phyloP scores from a whole-genome alignment of 2,113 vertebrate species.

The Pycnonotus jocosus region DNA sequence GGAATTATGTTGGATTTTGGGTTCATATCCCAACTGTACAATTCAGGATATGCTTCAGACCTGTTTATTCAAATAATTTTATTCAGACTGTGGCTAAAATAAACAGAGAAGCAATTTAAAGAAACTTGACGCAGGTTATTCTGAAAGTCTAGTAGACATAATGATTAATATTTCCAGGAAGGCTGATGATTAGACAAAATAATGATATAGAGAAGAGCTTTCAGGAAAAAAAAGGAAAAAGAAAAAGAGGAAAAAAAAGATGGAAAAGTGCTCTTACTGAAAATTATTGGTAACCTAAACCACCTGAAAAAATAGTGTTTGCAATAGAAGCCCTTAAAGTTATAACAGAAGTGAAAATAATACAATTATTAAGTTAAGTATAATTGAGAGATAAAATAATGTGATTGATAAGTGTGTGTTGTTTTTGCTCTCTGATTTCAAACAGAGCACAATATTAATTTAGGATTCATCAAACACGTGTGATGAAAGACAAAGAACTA shows the following conservation, averaged over 20 bases:
- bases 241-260: neutral
- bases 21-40: slow-evolving; percentile 37
- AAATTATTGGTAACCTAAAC: slow-evolving; percentile 23
- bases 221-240: neutral
- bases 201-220: neutral
- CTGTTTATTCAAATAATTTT: slow-evolving; percentile 33
- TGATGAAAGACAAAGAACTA: neutral
- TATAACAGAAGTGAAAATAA: slow-evolving; percentile 34
- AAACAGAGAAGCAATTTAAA: slow-evolving; percentile 42
- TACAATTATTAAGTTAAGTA: slow-evolving; percentile 31
- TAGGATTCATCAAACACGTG: neutral
- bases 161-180: slow-evolving; percentile 54
- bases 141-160: slow-evolving; percentile 19
- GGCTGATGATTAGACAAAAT: slow-evolving; percentile 44
- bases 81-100: slow-evolving; percentile 21
- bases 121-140: slow-evolving; percentile 10
- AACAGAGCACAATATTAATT: neutral
- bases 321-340: neutral
- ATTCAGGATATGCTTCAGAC: slow-evolving; percentile 31
- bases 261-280: slow-evolving; percentile 1
- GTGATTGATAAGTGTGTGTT: neutral
- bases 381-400: slow-evolving; percentile 31
- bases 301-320: slow-evolving; percentile 46
- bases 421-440: slow-evolving; percentile 20
- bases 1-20: slow-evolving; percentile 38